Evolutionary conservation across 2,888 invertebrate genomes (phyloP), one percentile per base, ranked within the genome.

Genomic region (Agrypnus murinus): DNA sequence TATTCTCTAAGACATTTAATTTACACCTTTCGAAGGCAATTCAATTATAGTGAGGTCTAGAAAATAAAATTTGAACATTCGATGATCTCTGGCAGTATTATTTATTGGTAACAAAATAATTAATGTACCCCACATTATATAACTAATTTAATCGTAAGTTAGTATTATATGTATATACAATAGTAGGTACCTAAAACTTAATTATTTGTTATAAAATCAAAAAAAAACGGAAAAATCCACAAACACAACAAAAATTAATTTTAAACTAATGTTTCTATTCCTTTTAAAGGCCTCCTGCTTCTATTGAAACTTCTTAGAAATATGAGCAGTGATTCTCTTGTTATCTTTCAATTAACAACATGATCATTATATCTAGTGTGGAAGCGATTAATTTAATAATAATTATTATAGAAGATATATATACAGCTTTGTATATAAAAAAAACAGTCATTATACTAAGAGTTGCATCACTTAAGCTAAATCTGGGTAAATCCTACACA

Each of bases 391-490:
- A 70, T 70, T 65, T 58, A 63, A 65, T 57, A 60, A 57, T n/a
- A n/a, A 25, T 25, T 25, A 25, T 25, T 25, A 25, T 50, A 70
- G 65, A 70, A 64, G 58, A 38, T 70, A 65, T 25, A 25, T 65
- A 65, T 65, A 70, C 65, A 70, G 59, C 46, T 58, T 65, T 64
- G 32, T 69, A 48, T 69, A 58, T 69, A 69, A 57, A 62, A 68
- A 65, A 71, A 66, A 66, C 66, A 63, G 66, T 66, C 66, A 63
- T 64, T 69, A 69, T 31, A 69, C 58, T 69, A 70, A 60, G 31
- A 60, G 48, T 71, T 64, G 64, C 64, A 45, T 67, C 58, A 53
- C 64, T 64, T 67, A 67, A 67, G 43, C 38, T 71, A 68, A 67
- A 64, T 38, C 40, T 55, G 19, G 50, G 34, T 68, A 60, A 71